Percentiles rank a stretch among this genome's conserved stretches.
Evolutionary conservation across 2,888 invertebrate species (phyloP).

Genomic region (Drosophila emarginata): DNA sequence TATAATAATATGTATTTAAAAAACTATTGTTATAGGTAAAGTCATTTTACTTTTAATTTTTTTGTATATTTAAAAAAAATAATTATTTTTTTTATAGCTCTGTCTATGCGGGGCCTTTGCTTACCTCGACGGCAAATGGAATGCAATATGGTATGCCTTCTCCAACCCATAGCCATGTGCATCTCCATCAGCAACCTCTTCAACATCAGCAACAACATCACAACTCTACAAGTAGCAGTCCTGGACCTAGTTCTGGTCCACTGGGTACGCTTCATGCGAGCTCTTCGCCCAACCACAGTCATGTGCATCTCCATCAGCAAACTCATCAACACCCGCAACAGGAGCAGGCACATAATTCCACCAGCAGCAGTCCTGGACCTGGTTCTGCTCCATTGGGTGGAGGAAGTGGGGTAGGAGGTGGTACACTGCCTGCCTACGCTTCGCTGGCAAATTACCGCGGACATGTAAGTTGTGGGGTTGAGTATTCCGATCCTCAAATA

Average conservation of each 20-base stretch:
- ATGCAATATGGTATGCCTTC: constrained; percentile 79
- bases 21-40: constrained; percentile 80
- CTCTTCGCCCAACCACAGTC: constrained; percentile 30
- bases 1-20: constrained; percentile 80
- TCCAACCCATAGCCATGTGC: constrained; percentile 53
- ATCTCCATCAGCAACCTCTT: constrained; percentile 58
- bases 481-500: background rate
- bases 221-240: constrained; percentile 63
- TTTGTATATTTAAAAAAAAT: background rate
- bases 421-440: constrained; percentile 79
- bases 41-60: background rate
- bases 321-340: constrained; percentile 53
- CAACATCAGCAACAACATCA: constrained; percentile 53
- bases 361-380: constrained; percentile 63
- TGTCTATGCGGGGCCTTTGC: constrained; percentile 79
- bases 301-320: constrained; percentile 51
- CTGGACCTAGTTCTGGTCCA: constrained; percentile 43
- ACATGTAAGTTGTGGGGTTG: constrained; percentile 71
- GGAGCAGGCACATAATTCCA: constrained; percentile 66
- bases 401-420: constrained; percentile 67
- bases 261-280: constrained; percentile 54
- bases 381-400: constrained; percentile 34
- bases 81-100: constrained; percentile 67
- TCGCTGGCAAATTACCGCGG: constrained; percentile 79
- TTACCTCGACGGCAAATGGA: constrained; percentile 78